These are phyloP conservation scores for Empidonax traillii DNA, from an alignment of 2,113 vertebrate species.

Conservation along the genomic window DNA sequence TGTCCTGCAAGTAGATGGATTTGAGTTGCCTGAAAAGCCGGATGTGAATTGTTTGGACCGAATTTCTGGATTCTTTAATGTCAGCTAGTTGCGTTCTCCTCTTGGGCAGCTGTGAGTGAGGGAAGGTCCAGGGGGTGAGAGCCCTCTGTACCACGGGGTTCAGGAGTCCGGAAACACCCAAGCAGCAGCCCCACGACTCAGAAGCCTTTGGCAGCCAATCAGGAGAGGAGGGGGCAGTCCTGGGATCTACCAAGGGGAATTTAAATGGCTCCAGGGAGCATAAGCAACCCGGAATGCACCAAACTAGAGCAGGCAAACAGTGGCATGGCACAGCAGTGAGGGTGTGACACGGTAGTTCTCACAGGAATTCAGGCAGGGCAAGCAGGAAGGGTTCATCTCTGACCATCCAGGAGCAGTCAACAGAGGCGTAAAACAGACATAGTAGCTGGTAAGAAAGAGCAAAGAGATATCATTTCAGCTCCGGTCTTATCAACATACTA, in stretches of 20 bases:
- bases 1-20: neutral
- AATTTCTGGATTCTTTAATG: neutral
- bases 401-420: neutral
- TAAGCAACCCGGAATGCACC: rapidly evolving
- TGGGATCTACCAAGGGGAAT: rapidly evolving
- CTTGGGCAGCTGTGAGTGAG: neutral
- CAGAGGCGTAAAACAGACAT: neutral
- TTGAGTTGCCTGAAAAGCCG: neutral
- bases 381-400: neutral
- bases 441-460: neutral
- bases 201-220: neutral
- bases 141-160: neutral
- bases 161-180: neutral
- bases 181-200: rapidly evolving
- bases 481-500: neutral
- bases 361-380: rapidly evolving
- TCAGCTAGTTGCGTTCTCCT: neutral
- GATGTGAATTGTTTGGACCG: neutral
- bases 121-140: neutral
- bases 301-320: rapidly evolving
- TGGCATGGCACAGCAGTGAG: neutral
- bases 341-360: neutral
- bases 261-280: rapidly evolving
- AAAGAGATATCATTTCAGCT: neutral
- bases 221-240: rapidly evolving